Conservation (phyloP, 2,888 invertebrate genomes). For the Megastigmus dorsalis region DNA sequence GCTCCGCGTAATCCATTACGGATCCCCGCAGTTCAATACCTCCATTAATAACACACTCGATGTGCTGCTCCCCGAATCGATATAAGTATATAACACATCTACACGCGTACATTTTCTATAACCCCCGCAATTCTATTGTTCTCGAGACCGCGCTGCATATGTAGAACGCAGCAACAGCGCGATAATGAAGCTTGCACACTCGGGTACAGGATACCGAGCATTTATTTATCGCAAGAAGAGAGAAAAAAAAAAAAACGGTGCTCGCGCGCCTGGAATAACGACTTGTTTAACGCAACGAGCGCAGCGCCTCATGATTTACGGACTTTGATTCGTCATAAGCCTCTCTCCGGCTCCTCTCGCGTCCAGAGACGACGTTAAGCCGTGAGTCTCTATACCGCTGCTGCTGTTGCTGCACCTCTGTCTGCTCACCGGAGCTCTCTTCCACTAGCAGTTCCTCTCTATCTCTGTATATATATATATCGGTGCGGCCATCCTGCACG, state of each 20-base stretch:
- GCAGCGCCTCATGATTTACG: slow-evolving; percentile 15
- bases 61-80: too few relatives aligned
- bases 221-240: neutral
- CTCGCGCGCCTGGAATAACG: neutral
- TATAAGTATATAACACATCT: too few relatives aligned
- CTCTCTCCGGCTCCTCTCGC: too few relatives aligned
- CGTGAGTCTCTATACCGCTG: too few relatives aligned
- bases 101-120: neutral
- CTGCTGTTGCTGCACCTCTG: too few relatives aligned
- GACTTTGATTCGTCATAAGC: slow-evolving; percentile 20
- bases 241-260: neutral
- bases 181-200: neutral
- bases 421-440: too few relatives aligned
- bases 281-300: neutral
- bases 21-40: neutral
- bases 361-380: too few relatives aligned
- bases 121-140: slow-evolving; percentile 13
- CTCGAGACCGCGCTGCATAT: neutral
- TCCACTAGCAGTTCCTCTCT: too few relatives aligned
- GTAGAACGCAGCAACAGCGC: neutral
- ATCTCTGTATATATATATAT: too few relatives aligned
- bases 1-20: slow-evolving; percentile 6
- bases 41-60: slow-evolving; percentile 5
- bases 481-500: neutral
- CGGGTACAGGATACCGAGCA: neutral